phyloP scores from a whole-genome alignment of 1,140 invertebrate genomes.

The Lepidostoma basale region DNA sequence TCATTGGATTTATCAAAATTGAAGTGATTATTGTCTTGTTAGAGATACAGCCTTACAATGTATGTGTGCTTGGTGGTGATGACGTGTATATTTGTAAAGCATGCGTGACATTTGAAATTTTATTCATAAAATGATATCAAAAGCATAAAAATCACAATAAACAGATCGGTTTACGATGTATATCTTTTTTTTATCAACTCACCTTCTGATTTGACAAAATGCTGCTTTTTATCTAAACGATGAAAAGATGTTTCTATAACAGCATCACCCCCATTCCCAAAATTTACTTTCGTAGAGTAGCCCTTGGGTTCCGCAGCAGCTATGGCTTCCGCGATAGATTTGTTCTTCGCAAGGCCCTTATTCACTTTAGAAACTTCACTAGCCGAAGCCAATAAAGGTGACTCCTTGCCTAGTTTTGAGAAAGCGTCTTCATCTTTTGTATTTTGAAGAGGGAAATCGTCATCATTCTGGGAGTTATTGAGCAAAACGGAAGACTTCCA shows the following conservation, averaged over 20 bases:
- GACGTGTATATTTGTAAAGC: too few species aligned
- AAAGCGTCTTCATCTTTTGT: background rate
- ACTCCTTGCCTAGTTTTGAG: background rate
- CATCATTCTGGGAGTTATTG: constrained; percentile 48
- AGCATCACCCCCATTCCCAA: constrained; percentile 52
- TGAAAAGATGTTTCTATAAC: constrained; percentile 49
- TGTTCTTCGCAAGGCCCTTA: background rate
- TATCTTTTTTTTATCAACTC: constrained; percentile 4
- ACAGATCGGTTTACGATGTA: background rate
- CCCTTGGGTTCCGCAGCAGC: constrained; percentile 48
- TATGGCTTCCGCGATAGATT: background rate
- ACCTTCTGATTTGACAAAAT: constrained; percentile 46
- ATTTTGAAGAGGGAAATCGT: background rate
- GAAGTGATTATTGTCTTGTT: too few species aligned
- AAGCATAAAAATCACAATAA: background rate
- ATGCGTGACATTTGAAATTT: background rate
- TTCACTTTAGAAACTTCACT: constrained; percentile 2
- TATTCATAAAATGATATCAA: background rate
- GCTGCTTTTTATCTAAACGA: constrained; percentile 24
- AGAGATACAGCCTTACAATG: too few species aligned
- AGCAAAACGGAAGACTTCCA: constrained; percentile 56
- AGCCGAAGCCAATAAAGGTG: background rate
- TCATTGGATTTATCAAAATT: too few species aligned
- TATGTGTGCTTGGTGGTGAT: too few species aligned
- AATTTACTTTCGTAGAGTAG: constrained; percentile 66